Evolutionary conservation across 1,140 invertebrate genomes (phyloP), one percentile per base, ranked within the genome.

Genomic region (Pseudomyrmex gracilis): DNA sequence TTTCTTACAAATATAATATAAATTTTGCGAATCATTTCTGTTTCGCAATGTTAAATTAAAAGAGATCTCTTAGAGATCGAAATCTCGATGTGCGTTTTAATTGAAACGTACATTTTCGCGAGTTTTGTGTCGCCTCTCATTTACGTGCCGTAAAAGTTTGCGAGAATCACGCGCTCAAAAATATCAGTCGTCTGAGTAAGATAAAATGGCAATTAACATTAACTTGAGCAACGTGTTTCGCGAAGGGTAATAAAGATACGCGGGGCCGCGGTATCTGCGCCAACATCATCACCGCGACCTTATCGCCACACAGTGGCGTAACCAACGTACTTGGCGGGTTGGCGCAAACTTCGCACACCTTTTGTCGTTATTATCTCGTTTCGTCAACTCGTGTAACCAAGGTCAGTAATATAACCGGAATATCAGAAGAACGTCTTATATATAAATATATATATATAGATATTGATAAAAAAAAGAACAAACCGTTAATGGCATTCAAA

Each of bases 181-280:
- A 91, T 91, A 91, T 91, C 82, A 88, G 70, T 73, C 86, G 87
- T 92, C 91, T 92, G 87, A 91, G 85, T 82, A 90, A 92, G 93
- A 94, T 94, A 94, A 93, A 93, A 91, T 89, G 90, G 90, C 91
- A 93, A 93, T 93, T 93, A 93, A 93, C 92, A 92, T 93, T 88
- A 91, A 86, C 87, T 90, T 86, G 86, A 90, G 85, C 84, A 87
- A 87, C 84, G 85, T 85, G 82, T 86, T 84, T 73, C 83, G 85
- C 80, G 84, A 91, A 84, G 87, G 90, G 93, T 92, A 93, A 93
- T 94, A 94, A 94, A 93, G 93, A 94, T 94, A 93, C 87, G 66
- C n/a, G n/a, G n/a, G 53, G 80, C 53, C 13, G 55, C 60, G 78
- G 73, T 85, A 89, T 91, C 90, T 90, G 55, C 74, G 85, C 86